A percentile compares a stretch with the other conserved stretches of the same genome.
Evolutionary conservation across 2,888 invertebrate species (phyloP).

Genomic region (Drosophila subquinaria): DNA sequence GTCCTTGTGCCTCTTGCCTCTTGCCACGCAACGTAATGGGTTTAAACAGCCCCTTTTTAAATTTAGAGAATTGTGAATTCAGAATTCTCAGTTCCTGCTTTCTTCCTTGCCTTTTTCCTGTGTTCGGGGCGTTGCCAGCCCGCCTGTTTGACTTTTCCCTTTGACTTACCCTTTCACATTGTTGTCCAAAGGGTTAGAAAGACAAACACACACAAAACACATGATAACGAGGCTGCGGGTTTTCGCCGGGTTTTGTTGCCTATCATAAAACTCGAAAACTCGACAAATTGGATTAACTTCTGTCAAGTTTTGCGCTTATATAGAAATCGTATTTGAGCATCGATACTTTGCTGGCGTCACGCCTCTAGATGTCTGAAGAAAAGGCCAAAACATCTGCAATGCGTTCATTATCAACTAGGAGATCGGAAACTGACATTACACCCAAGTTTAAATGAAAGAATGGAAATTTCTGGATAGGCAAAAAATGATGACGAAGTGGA

Average conservation of each 20-base stretch:
- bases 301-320: slow-evolving; percentile 58
- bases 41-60: slow-evolving; percentile 77
- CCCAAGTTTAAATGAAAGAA: slow-evolving; percentile 2
- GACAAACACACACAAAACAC: slow-evolving; percentile 47
- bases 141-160: slow-evolving; percentile 52
- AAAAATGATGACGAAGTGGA: neutral
- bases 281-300: slow-evolving; percentile 79
- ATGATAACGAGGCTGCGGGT: slow-evolving; percentile 77
- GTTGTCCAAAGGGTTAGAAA: slow-evolving; percentile 63
- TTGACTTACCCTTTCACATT: neutral
- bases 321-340: slow-evolving; percentile 33
- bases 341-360: slow-evolving; percentile 54
- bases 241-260: slow-evolving; percentile 42
- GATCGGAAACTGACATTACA: slow-evolving; percentile 28
- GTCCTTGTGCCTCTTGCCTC: slow-evolving; percentile 23
- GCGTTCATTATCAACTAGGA: slow-evolving; percentile 24
- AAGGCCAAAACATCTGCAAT: slow-evolving; percentile 44
- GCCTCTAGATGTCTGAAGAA: slow-evolving; percentile 22
- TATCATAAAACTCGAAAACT: slow-evolving; percentile 63
- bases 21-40: slow-evolving; percentile 74
- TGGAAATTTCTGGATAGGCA: neutral
- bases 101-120: slow-evolving; percentile 6
- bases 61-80: slow-evolving; percentile 10
- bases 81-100: slow-evolving; percentile 13
- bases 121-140: slow-evolving; percentile 56